A percentile compares a stretch with the other conserved stretches of the same genome.
phyloP scores from a whole-genome alignment of 2,113 vertebrate genomes.

The Vulpes vulpes region DNA sequence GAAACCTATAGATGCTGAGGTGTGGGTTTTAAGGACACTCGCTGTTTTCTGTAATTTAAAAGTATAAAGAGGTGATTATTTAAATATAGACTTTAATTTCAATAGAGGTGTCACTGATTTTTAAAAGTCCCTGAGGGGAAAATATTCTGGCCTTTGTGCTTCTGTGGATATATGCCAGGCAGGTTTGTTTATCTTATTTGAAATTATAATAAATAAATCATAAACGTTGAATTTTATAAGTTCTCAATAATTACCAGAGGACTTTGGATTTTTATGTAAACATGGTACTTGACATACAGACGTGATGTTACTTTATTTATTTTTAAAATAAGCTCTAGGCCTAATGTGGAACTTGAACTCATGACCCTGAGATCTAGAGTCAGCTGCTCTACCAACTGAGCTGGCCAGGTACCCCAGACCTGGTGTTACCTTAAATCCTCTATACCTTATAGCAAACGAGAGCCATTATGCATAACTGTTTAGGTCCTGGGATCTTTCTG shows the following conservation, averaged over 20 bases:
- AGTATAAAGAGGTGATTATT: constrained; percentile 50
- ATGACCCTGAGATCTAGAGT: not conserved
- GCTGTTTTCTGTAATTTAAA: constrained; percentile 59
- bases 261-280: not conserved
- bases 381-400: not conserved
- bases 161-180: not conserved
- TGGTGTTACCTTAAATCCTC: not conserved
- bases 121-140: not conserved
- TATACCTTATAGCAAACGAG: not conserved
- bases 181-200: constrained; percentile 21
- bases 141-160: not conserved
- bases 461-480: not conserved
- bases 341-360: not conserved
- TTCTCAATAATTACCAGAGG: not conserved
- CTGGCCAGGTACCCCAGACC: not conserved
- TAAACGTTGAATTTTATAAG: not conserved
- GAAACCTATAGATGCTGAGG: not conserved
- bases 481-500: not conserved
- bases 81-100: constrained; percentile 31
- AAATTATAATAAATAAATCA: constrained; percentile 11
- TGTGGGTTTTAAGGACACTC: not conserved
- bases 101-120: not conserved
- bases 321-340: not conserved
- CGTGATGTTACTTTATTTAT: not conserved
- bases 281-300: not conserved